A percentile compares a stretch with the other conserved stretches of the same genome.
Conservation (phyloP, 2,113 vertebrate species). For the Melanotaenia duboulayi region DNA sequence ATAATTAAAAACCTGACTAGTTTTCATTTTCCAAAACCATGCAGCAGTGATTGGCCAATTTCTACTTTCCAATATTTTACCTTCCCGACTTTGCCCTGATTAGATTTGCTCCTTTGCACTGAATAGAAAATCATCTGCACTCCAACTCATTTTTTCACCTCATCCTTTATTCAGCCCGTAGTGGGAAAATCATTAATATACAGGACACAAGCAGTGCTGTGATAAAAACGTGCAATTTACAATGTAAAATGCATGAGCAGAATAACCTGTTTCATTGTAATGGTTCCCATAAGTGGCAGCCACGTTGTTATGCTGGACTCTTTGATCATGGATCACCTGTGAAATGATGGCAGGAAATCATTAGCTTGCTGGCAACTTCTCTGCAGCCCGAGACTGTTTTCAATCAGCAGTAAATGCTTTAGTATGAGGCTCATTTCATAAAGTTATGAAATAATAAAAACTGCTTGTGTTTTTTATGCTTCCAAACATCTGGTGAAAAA, state of each 20-base stretch:
- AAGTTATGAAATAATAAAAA: constrained; percentile 12
- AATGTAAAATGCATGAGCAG: constrained; percentile 55
- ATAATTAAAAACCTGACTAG: constrained; percentile 74
- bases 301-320: constrained; percentile 70
- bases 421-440: background rate
- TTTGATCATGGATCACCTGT: constrained; percentile 77
- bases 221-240: constrained; percentile 63
- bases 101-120: constrained; percentile 70
- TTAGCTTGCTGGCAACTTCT: constrained; percentile 11
- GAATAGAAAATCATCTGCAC: constrained; percentile 61
- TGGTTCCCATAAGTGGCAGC: constrained; percentile 76
- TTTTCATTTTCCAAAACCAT: constrained; percentile 75
- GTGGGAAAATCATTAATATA: constrained; percentile 61
- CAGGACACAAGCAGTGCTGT: constrained; percentile 44
- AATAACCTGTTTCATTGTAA: constrained; percentile 81
- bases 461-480: constrained; percentile 1
- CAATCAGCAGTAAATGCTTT: constrained; percentile 29
- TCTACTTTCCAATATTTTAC: constrained; percentile 72
- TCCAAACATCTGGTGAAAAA: background rate
- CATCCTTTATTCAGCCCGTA: constrained; percentile 63
- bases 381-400: constrained; percentile 13
- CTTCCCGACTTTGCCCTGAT: constrained; percentile 66
- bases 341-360: constrained; percentile 34
- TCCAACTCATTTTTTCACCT: constrained; percentile 52
- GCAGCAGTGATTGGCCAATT: constrained; percentile 73